Evolutionary conservation across 2,888 invertebrate genomes (phyloP).

Genomic region (Eilema griseolum): DNA sequence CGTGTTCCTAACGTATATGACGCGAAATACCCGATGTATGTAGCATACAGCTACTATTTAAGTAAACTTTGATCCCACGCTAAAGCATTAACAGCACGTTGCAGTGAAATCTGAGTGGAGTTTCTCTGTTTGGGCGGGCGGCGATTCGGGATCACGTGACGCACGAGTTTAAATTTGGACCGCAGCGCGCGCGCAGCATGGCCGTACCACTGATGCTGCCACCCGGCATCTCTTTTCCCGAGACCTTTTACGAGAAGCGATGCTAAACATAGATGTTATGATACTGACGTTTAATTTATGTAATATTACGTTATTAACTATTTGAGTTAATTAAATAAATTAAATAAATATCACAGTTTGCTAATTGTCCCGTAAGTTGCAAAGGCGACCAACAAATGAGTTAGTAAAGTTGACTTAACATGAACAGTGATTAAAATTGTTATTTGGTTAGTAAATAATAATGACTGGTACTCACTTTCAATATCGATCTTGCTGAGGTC

Average conservation of each 20-base stretch:
- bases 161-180: conserved; percentile 80
- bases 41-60: conserved; percentile 32
- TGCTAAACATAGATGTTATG: conserved; percentile 80
- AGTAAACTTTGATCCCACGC: conserved; percentile 53
- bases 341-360: conserved; percentile 3
- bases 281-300: conserved; percentile 60
- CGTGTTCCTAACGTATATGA: conserved; percentile 48
- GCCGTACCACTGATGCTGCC: conserved; percentile 70
- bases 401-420: conserved; percentile 8
- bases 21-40: conserved; percentile 47
- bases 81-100: conserved; percentile 61
- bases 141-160: conserved; percentile 80
- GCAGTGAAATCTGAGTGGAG: conserved; percentile 83
- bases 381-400: neutral
- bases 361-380: neutral
- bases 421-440: conserved; percentile 10
- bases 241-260: conserved; percentile 82
- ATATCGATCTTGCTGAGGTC: conserved; percentile 95
- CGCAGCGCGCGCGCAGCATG: conserved; percentile 77
- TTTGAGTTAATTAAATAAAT: conserved; percentile 20
- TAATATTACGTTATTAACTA: conserved; percentile 42
- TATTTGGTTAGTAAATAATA: conserved; percentile 20
- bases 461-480: conserved; percentile 92
- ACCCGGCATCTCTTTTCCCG: conserved; percentile 74
- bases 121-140: conserved; percentile 87